phyloP scores from a whole-genome alignment of 2,888 invertebrate genomes.

The Brachypterus glaber region DNA sequence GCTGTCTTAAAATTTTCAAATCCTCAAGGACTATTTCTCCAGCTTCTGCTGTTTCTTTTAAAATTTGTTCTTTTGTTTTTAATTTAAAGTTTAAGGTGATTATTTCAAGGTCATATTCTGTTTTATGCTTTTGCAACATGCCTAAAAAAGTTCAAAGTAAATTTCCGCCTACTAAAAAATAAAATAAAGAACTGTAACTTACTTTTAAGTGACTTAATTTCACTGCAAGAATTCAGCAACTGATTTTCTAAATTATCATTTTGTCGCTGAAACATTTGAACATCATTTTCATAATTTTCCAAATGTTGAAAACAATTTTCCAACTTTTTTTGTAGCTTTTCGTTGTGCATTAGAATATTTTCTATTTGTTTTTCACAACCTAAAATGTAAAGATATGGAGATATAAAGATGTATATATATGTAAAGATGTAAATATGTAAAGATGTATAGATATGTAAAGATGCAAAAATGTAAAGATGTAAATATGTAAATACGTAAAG shows the following conservation, averaged over 20 bases:
- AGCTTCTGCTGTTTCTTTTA: constrained; percentile 28
- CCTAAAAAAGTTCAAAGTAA: constrained; percentile 17
- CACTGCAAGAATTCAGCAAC: constrained; percentile 22
- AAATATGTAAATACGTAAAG: no score
- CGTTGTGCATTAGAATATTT: constrained; percentile 30
- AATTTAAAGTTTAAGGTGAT: constrained; percentile 26
- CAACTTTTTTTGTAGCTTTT: constrained; percentile 29
- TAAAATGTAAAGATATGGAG: constrained; percentile 8
- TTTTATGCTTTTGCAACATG: constrained; percentile 24
- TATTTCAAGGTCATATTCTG: constrained; percentile 30
- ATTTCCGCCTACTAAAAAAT: not conserved
- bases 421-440: constrained; percentile 5
- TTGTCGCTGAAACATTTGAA: constrained; percentile 27
- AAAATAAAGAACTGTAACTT: constrained; percentile 4
- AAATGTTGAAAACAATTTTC: constrained; percentile 24
- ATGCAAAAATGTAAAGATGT: no score
- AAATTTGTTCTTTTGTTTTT: constrained; percentile 21
- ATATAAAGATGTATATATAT: not conserved
- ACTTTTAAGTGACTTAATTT: constrained; percentile 30
- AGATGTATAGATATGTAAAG: no score
- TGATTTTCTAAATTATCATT: constrained; percentile 29
- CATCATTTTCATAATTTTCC: constrained; percentile 28
- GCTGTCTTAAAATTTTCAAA: constrained; percentile 25
- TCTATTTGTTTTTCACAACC: constrained; percentile 20
- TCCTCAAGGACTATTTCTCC: constrained; percentile 31